Evolutionary conservation across 2,113 vertebrate genomes (phyloP).

Genomic region (Larimichthys polyactis): DNA sequence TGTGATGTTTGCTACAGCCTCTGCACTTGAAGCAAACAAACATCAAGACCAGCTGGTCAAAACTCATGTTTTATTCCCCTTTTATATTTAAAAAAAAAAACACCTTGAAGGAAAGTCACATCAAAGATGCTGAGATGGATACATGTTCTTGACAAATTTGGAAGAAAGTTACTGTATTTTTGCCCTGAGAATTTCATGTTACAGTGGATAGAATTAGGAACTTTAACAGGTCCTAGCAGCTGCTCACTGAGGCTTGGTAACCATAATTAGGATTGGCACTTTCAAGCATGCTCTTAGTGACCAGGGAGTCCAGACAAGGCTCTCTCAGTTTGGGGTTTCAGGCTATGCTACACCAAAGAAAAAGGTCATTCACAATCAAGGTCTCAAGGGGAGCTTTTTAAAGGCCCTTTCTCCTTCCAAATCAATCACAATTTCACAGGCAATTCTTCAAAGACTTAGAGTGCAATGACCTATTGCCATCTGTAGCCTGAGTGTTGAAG

Average conservation of each 20-base stretch:
- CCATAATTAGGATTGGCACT: constrained; percentile 81
- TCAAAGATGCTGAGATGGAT: constrained; percentile 2
- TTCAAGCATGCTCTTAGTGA: constrained; percentile 77
- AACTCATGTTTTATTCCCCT: constrained; percentile 20
- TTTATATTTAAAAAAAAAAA: constrained; percentile 9
- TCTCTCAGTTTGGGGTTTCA: constrained; percentile 78
- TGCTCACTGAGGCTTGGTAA: constrained; percentile 68
- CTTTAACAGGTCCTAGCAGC: constrained; percentile 66
- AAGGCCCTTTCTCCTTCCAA: constrained; percentile 64
- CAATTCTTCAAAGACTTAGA: constrained; percentile 63
- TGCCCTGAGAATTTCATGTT: constrained; percentile 44
- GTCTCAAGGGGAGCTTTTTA: constrained; percentile 69
- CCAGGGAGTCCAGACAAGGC: constrained; percentile 77
- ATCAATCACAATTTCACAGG: constrained; percentile 78
- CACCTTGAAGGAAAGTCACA: not conserved
- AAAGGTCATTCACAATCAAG: constrained; percentile 82
- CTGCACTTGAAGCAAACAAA: constrained; percentile 36
- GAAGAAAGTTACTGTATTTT: constrained; percentile 22
- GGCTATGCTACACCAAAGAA: constrained; percentile 75
- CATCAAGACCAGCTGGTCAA: constrained; percentile 1
- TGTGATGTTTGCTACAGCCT: constrained; percentile 21
- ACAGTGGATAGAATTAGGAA: constrained; percentile 55
- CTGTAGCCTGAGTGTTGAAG: constrained; percentile 50
- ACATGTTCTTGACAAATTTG: not conserved
- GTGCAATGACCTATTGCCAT: constrained; percentile 58